Base-by-base conservation (phyloP, 2,888 invertebrate species). In the Dryocosmus kuriphilus region DNA sequence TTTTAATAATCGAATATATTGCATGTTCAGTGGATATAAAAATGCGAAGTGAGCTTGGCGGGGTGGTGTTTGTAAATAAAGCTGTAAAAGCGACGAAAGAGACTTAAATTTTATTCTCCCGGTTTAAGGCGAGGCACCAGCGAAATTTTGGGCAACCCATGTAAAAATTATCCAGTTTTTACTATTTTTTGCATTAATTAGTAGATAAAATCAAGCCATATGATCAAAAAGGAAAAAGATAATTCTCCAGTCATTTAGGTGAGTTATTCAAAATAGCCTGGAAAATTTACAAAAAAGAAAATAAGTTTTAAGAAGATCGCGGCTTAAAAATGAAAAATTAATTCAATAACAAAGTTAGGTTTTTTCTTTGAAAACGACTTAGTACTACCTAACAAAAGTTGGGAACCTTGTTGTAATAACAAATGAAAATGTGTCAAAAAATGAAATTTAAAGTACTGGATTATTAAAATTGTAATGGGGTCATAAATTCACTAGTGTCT, bases 1-100 rank as follows among this genome's bases (percentile, higher is more conserved):
- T 84, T 84, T 83, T 76, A 77, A 71, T 71, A 71, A 80, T 85
- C 77, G 75, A 81, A 61, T 83, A 79, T 79, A 81, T 75, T 81
- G 79, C 79, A 81, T 82, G 82, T 84, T 84, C 77, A 82, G 82
- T 80, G 84, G 79, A 83, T 77, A 75, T 76, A 75, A 76, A 76
- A 76, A 75, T 63, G 75, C 19, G 77, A 81, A 67, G 80, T 61
- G 80, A 77, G 81, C 82, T 85, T 83, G 84, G 85, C 84, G 84
- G 85, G 84, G 83, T 86, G 85, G 82, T 86, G 84, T 88, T 88
- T 88, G 88, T 88, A 88, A 88, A 88, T 88, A 88, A 88, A 88
- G 82, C 74, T 87, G 82, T 86, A 83, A 87, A 88, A 88, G 85
- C 83, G 78, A 79, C 82, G 77, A 79, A 82, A 62, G 79, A 71